These are phyloP conservation scores for Phalera bucephala DNA, from an alignment of 2,888 invertebrate species.

Conservation along the genomic window DNA sequence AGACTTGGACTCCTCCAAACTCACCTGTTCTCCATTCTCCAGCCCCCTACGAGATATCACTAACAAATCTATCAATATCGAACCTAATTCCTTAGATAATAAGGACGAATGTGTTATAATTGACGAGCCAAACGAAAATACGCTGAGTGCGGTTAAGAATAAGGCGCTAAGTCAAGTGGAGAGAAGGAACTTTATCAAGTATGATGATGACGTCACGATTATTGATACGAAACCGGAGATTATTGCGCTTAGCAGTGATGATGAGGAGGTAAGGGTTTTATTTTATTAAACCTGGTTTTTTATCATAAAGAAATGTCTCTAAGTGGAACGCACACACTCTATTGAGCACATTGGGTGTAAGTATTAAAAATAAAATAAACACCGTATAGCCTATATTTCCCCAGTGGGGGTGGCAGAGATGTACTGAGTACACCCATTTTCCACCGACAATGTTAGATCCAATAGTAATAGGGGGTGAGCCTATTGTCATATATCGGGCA, in stretches of 20 bases:
- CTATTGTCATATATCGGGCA: too few relatives aligned
- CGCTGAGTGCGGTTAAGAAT: constrained; percentile 23
- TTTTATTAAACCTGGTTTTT: too few relatives aligned
- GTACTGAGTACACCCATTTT: too few relatives aligned
- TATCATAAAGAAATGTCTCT: too few relatives aligned
- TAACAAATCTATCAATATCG: constrained; percentile 21
- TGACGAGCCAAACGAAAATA: constrained; percentile 23
- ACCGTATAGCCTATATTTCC: too few relatives aligned
- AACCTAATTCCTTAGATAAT: constrained; percentile 10
- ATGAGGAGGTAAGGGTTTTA: constrained; percentile 55
- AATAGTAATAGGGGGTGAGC: too few relatives aligned
- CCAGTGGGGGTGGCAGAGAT: too few relatives aligned
- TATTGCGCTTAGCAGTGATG: constrained; percentile 74
- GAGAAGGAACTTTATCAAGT: constrained; percentile 32
- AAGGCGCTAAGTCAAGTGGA: constrained; percentile 32
- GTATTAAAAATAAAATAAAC: too few relatives aligned
- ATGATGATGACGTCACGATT: constrained; percentile 68
- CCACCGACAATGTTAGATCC: too few relatives aligned
- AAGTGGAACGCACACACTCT: too few relatives aligned
- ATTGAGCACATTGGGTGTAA: too few relatives aligned
- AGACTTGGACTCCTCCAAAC: constrained; percentile 38
- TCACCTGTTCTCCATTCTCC: constrained; percentile 62
- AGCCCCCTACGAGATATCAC: constrained; percentile 58
- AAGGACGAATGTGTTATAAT: constrained; percentile 28
- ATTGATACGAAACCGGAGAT: constrained; percentile 62